Evolutionary conservation across 1,140 invertebrate species (phyloP).

Genomic region (Lineus longissimus): DNA sequence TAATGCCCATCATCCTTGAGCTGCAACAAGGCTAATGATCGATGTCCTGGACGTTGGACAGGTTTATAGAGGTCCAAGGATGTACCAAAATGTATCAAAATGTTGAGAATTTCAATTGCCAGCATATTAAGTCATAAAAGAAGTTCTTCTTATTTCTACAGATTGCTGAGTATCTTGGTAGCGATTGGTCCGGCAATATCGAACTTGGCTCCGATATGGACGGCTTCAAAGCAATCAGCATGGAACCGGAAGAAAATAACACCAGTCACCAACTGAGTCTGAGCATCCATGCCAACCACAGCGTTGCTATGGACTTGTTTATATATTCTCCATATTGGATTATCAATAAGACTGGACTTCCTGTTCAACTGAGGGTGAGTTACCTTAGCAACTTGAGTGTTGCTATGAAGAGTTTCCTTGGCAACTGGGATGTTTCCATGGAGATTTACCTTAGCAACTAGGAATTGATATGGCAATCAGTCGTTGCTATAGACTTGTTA

Average conservation of each 20-base stretch:
- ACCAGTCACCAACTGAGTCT: conserved; percentile 64
- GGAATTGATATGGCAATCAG: too few species aligned
- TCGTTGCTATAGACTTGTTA: too few species aligned
- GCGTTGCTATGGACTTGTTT: conserved; percentile 59
- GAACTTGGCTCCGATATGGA: conserved; percentile 67
- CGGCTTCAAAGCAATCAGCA: conserved; percentile 61
- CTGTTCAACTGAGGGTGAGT: conserved; percentile 67
- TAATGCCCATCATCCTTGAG: too few species aligned
- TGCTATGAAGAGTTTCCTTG: background rate
- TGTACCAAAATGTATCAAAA: background rate
- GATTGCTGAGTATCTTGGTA: conserved; percentile 64
- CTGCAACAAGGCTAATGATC: too few species aligned
- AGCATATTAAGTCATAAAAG: too few species aligned
- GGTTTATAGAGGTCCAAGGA: too few species aligned
- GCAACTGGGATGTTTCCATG: background rate
- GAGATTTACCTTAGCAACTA: background rate
- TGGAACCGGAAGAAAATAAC: conserved; percentile 63
- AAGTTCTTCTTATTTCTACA: conserved; percentile 41
- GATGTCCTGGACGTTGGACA: too few species aligned
- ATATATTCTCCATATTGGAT: conserved; percentile 52
- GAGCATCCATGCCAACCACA: conserved; percentile 58
- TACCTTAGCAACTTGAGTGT: background rate
- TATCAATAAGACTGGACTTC: conserved; percentile 49
- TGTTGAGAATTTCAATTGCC: too few species aligned
- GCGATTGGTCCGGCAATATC: conserved; percentile 68